phyloP scores from a whole-genome alignment of 2,888 invertebrate genomes.

The Aleiodes alternator region DNA sequence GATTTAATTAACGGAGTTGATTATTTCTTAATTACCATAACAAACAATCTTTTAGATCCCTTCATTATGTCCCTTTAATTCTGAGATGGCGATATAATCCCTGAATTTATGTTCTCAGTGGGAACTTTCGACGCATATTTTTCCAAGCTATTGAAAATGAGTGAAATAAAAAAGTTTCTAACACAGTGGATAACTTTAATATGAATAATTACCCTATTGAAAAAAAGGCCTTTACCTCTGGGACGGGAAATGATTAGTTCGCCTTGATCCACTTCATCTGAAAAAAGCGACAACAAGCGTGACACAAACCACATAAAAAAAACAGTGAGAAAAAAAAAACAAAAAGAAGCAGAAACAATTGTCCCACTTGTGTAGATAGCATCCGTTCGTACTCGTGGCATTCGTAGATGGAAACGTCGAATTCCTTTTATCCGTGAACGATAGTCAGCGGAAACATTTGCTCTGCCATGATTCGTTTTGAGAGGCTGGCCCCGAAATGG shows the following conservation, averaged over 20 bases:
- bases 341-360: constrained; percentile 15
- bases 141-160: no score
- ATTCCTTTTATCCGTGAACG: constrained; percentile 17
- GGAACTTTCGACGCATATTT: no score
- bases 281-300: background rate
- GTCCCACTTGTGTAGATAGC: constrained; percentile 24
- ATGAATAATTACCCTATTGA: background rate
- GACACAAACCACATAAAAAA: background rate
- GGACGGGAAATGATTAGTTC: constrained; percentile 14
- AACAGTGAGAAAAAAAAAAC: background rate
- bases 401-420: constrained; percentile 19
- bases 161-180: no score
- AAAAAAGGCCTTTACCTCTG: background rate
- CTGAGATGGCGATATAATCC: no score
- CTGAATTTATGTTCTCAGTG: no score
- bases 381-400: constrained; percentile 18
- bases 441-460: constrained; percentile 45
- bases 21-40: no score
- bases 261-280: constrained; percentile 2
- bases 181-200: no score
- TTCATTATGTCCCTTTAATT: no score
- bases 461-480: constrained; percentile 38
- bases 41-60: no score
- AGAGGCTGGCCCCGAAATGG: constrained; percentile 20
- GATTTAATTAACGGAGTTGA: no score